Percentiles rank a stretch among this genome's conserved stretches.
These are phyloP conservation scores for Capromys pilorides DNA, from an alignment of 2,797 vertebrate species.

Conservation along the genomic window DNA sequence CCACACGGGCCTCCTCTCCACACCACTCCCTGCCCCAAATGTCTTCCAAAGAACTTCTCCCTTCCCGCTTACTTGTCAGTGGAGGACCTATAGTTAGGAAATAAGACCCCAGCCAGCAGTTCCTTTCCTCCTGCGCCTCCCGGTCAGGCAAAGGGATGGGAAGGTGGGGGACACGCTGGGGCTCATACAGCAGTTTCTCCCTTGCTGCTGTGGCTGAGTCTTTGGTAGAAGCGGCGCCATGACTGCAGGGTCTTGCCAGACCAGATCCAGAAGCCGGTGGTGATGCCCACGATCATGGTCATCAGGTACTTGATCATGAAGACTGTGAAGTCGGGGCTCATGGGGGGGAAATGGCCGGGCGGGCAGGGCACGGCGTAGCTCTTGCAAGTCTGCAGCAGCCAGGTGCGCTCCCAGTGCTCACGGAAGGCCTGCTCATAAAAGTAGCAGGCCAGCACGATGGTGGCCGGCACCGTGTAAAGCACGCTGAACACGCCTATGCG, in stretches of 20 bases:
- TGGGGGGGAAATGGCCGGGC: slow-evolving; percentile 86
- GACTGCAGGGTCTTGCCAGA: slow-evolving; percentile 94
- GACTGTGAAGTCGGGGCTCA: slow-evolving; percentile 93
- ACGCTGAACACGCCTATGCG: slow-evolving; percentile 98
- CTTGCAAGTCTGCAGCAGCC: slow-evolving; percentile 93
- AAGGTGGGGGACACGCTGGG: not conserved
- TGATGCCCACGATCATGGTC: slow-evolving; percentile 96
- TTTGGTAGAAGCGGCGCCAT: slow-evolving; percentile 93
- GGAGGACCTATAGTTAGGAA: slow-evolving; percentile 15
- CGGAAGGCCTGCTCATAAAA: slow-evolving; percentile 99
- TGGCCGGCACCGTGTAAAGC: slow-evolving; percentile 98
- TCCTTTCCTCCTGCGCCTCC: not conserved
- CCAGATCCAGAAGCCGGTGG: slow-evolving; percentile 97
- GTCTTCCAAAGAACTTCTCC: slow-evolving; percentile 22
- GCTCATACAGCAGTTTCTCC: slow-evolving; percentile 98
- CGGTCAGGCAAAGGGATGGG: not conserved
- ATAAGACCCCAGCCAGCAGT: not conserved
- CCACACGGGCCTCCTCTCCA: slow-evolving; percentile 51
- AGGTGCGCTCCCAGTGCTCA: slow-evolving; percentile 97
- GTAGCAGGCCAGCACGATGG: slow-evolving; percentile 97
- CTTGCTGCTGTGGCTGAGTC: slow-evolving; percentile 95
- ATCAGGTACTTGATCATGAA: slow-evolving; percentile 97
- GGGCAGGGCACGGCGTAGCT: slow-evolving; percentile 92
- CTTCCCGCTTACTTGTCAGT: slow-evolving; percentile 40
- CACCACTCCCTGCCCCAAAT: not conserved